These are phyloP conservation scores for Netelia inedita DNA, from an alignment of 2,888 invertebrate genomes.

Conservation along the genomic window DNA sequence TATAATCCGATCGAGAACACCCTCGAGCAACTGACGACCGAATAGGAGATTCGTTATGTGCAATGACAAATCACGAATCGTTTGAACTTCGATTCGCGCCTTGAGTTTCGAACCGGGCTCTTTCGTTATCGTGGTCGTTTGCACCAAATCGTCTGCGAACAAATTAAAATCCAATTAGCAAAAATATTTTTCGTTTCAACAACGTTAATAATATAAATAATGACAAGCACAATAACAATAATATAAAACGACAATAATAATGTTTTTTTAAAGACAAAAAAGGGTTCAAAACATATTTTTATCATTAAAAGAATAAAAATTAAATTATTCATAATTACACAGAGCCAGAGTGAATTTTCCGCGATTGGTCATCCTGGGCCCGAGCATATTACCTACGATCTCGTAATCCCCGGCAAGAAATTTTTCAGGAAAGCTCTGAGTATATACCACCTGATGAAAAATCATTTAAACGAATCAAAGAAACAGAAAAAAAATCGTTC, in stretches of 20 bases:
- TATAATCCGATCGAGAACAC: slow-evolving; percentile 91
- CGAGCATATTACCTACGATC: slow-evolving; percentile 88
- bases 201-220: background rate
- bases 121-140: slow-evolving; percentile 89
- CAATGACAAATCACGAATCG: slow-evolving; percentile 91
- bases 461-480: slow-evolving; percentile 37
- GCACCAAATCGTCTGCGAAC: slow-evolving; percentile 85
- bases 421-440: slow-evolving; percentile 94
- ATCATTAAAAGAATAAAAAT: background rate
- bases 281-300: background rate
- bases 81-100: slow-evolving; percentile 91
- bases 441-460: slow-evolving; percentile 87
- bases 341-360: slow-evolving; percentile 92
- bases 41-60: slow-evolving; percentile 91
- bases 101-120: slow-evolving; percentile 86
- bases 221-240: background rate
- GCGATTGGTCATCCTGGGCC: slow-evolving; percentile 87
- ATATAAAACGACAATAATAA: no score
- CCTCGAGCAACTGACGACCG: slow-evolving; percentile 89
- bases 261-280: no score
- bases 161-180: slow-evolving; percentile 31
- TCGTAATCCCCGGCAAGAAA: slow-evolving; percentile 90
- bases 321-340: slow-evolving; percentile 84
- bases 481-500: background rate
- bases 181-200: background rate